Evolutionary conservation across 2,797 vertebrate genomes (phyloP), one percentile per base, ranked within the genome.

Genomic region (Xiphophorus birchmanni): DNA sequence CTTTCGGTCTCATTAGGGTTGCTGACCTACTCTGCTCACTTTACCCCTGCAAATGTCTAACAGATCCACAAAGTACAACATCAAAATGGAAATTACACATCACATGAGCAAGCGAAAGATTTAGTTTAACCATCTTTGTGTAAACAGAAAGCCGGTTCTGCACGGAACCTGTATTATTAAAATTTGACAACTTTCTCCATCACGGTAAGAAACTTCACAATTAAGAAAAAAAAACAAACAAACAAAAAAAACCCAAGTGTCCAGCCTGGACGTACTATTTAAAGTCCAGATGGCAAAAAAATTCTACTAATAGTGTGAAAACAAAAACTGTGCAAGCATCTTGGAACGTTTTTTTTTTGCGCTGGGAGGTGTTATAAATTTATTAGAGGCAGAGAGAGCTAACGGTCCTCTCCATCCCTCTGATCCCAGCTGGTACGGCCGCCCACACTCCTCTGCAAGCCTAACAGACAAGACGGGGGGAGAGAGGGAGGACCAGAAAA

Each of bases 371-470:
- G 94, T 92, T 92, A 92, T 92, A 94, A 88, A 94, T 93, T 87
- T 93, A 95, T 95, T 93, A 93, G 89, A 94, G 89, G 86, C 89
- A 90, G 91, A 93, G 88, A 80, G 90, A 91, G 90, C 90, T 90
- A 87, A 89, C 93, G 93, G 90, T 90, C 84, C 93, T 94, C 92
- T 93, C 93, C 92, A 91, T 94, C 93, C 88, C 90, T 94, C 88
- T 92, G 93, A 94, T 93, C 94, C 94, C 93, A 95, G 94, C 93
- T 95, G 94, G 94, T 93, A 89, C 74, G 77, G 85, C 89, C 93
- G 91, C 95, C 95, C 93, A 94, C 94, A 91, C 94, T 77, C 88
- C 88, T 88, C 90, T 91, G 90, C 92, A 91, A 93, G 92, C 93
- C 88, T 92, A 90, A 90, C 87, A 94, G 91, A 93, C 89, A 92